Conservation (phyloP, 2,888 invertebrate species). For the Epistrophe grossulariae region DNA sequence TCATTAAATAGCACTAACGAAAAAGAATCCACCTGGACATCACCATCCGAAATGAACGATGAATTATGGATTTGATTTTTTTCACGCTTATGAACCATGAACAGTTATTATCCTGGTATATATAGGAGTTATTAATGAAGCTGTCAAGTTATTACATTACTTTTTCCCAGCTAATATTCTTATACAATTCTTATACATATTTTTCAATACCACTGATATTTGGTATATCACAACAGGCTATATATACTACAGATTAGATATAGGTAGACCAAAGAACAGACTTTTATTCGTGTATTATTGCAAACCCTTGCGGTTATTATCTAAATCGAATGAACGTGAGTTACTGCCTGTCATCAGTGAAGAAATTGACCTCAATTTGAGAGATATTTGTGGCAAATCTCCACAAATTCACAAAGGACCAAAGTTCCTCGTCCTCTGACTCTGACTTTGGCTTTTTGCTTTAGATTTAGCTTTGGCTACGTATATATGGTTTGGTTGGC, state of each 20-base stretch:
- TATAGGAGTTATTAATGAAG: slow-evolving; percentile 14
- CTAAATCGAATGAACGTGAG: slow-evolving; percentile 73
- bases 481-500: background rate
- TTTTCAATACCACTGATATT: background rate
- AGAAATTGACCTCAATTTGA: slow-evolving; percentile 70
- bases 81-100: slow-evolving; percentile 13
- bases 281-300: slow-evolving; percentile 30
- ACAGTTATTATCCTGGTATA: slow-evolving; percentile 21
- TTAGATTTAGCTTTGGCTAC: slow-evolving; percentile 3
- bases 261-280: background rate
- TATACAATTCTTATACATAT: slow-evolving; percentile 6
- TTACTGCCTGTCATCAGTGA: slow-evolving; percentile 69
- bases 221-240: background rate
- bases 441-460: background rate
- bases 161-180: slow-evolving; percentile 13
- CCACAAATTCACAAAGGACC: slow-evolving; percentile 69
- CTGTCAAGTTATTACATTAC: slow-evolving; percentile 28
- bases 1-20: background rate
- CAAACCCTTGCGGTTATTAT: slow-evolving; percentile 63
- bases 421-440: slow-evolving; percentile 18
- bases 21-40: background rate
- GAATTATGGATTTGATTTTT: slow-evolving; percentile 3
- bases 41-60: background rate
- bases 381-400: slow-evolving; percentile 71
- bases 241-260: too few relatives aligned